phyloP scores from a whole-genome alignment of 2,888 invertebrate genomes.

The Parapristionchus giblindavisi region DNA sequence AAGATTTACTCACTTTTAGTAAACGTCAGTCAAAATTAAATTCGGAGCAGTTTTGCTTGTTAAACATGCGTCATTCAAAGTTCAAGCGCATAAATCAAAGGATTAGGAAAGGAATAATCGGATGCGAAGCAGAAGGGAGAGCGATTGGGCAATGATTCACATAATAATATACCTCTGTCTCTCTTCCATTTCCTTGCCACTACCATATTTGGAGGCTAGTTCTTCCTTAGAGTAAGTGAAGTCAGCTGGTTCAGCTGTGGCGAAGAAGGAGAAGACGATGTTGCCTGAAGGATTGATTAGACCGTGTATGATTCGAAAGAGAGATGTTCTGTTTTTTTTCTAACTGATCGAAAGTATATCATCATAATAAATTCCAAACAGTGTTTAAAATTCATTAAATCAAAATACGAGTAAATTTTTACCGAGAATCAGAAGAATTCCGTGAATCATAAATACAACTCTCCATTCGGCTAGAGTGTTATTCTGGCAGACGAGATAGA shows the following conservation, averaged over 20 bases:
- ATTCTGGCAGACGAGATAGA: conserved; percentile 52
- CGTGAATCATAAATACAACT: conserved; percentile 59
- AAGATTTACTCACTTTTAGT: too few relatives aligned
- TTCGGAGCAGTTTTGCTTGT: too few relatives aligned
- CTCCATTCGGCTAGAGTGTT: conserved; percentile 60
- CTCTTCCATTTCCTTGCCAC: conserved; percentile 11
- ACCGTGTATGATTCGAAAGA: not conserved
- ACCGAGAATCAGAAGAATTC: conserved; percentile 41
- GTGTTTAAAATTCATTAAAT: not conserved
- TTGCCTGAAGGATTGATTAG: conserved; percentile 46
- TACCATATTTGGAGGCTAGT: conserved; percentile 1
- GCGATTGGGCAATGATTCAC: too few relatives aligned
- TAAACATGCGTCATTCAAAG: too few relatives aligned
- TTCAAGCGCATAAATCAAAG: too few relatives aligned
- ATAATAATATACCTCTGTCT: conserved; percentile 21
- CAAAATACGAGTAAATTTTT: not conserved
- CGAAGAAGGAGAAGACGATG: conserved; percentile 60
- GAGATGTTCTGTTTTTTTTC: not conserved
- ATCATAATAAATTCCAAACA: not conserved
- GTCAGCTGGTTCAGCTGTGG: conserved; percentile 63
- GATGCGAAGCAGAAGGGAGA: not conserved
- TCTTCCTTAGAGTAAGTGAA: conserved; percentile 53
- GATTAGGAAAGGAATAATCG: not conserved
- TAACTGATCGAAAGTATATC: conserved; percentile 46
- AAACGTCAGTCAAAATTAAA: too few relatives aligned